These are phyloP conservation scores for Budorcas taxicolor DNA, from an alignment of 2,113 vertebrate genomes.

Conservation along the genomic window DNA sequence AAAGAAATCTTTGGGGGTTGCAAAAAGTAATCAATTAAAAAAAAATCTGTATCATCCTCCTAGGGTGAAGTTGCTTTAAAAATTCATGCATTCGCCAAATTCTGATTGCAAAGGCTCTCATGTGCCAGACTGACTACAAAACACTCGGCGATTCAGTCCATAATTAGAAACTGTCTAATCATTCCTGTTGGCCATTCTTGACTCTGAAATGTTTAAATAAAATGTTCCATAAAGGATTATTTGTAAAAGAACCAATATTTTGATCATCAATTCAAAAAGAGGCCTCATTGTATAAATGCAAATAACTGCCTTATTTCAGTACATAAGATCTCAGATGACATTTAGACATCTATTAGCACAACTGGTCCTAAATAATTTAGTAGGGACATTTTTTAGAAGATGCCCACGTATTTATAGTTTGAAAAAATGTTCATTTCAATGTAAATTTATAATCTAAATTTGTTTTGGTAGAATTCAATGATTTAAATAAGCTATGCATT, in stretches of 20 bases:
- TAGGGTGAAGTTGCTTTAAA: conserved; percentile 37
- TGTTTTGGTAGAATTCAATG: not conserved
- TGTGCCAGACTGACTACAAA: conserved; percentile 24
- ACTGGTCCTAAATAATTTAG: not conserved
- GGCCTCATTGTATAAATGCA: not conserved
- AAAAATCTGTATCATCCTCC: conserved; percentile 5
- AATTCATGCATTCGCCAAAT: conserved; percentile 37
- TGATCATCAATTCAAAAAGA: conserved; percentile 38
- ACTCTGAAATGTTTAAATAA: conserved; percentile 43
- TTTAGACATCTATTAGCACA: not conserved
- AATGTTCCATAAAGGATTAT: conserved; percentile 34
- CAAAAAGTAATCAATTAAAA: not conserved
- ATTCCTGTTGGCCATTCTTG: conserved; percentile 3
- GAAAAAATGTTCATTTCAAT: not conserved
- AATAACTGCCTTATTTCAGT: conserved; percentile 2
- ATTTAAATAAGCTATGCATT: not conserved
- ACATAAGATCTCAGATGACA: conserved; percentile 16
- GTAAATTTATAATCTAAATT: conserved; percentile 23
- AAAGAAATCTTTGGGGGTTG: not conserved
- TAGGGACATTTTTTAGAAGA: not conserved
- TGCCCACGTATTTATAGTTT: not conserved
- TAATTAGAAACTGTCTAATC: conserved; percentile 27
- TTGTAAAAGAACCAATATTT: conserved; percentile 36
- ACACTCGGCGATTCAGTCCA: not conserved
- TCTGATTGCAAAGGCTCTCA: conserved; percentile 25